These are phyloP conservation scores for Anolis sagrei DNA, from an alignment of 2,113 vertebrate species.

Conservation along the genomic window DNA sequence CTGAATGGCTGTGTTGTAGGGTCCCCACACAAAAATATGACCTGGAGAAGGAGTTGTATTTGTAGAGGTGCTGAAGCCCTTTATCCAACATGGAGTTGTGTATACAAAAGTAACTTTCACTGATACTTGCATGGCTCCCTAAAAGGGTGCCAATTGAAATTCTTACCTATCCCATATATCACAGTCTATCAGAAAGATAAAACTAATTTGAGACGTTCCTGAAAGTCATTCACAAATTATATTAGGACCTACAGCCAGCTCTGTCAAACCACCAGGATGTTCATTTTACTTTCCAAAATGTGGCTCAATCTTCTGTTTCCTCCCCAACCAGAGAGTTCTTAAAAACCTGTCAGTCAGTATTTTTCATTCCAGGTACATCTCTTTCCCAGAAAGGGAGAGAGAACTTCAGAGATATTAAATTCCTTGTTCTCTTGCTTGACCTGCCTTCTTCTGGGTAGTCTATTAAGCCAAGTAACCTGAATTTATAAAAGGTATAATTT, in stretches of 20 bases:
- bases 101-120: too few species aligned
- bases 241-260: background rate
- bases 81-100: too few species aligned
- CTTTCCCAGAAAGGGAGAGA: background rate
- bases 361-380: background rate
- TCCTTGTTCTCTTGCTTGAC: background rate
- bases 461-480: background rate
- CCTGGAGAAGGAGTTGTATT: too few species aligned
- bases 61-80: too few species aligned
- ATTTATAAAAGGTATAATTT: slow-evolving; percentile 15
- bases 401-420: background rate
- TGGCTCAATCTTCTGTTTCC: background rate
- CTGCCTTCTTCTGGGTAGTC: background rate
- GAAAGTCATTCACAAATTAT: background rate
- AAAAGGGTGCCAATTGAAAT: too few species aligned
- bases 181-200: background rate
- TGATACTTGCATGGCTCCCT: too few species aligned
- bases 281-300: background rate
- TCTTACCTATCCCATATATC: too few species aligned
- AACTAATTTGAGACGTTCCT: background rate
- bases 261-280: too few species aligned
- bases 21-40: too few species aligned
- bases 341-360: background rate
- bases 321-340: background rate
- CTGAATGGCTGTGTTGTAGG: too few species aligned